These are phyloP conservation scores for Cladorhizidae sp. DNA, from an alignment of 37 sponge, comb jelly and placozoan genomes.

Conservation along the genomic window DNA sequence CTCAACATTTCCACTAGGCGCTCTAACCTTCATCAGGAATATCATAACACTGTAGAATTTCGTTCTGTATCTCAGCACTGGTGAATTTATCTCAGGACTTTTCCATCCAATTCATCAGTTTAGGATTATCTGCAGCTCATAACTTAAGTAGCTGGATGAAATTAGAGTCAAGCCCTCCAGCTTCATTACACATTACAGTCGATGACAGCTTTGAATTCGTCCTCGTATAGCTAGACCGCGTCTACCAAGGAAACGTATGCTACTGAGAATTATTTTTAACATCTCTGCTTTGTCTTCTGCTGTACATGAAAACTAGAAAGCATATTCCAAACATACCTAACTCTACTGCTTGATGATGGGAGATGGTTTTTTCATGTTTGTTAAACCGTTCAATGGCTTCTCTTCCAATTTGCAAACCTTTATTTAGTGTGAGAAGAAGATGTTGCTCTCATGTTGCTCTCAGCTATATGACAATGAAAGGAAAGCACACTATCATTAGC, in stretches of 20 bases:
- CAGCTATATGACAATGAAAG: slow-evolving; percentile 41
- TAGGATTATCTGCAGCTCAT: slow-evolving; percentile 28
- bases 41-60: no score
- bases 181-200: background rate
- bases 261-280: slow-evolving; percentile 28
- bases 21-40: no score
- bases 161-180: slow-evolving; percentile 31
- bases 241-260: slow-evolving; percentile 28
- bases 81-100: slow-evolving; percentile 27
- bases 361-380: no score
- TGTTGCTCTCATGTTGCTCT: background rate
- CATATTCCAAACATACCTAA: slow-evolving; percentile 3
- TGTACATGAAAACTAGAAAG: slow-evolving; percentile 7
- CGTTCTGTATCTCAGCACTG: slow-evolving; percentile 40
- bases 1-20: no score
- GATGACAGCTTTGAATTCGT: background rate
- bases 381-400: no score
- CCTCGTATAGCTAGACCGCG: slow-evolving; percentile 34
- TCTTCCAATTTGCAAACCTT: no score
- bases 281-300: slow-evolving; percentile 12
- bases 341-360: no score
- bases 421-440: background rate
- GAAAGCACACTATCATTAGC: slow-evolving; percentile 38
- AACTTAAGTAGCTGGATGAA: slow-evolving; percentile 40
- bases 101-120: slow-evolving; percentile 29